Evolutionary conservation across 2,113 vertebrate genomes (phyloP).

Genomic region (Pangasianodon gigas): DNA sequence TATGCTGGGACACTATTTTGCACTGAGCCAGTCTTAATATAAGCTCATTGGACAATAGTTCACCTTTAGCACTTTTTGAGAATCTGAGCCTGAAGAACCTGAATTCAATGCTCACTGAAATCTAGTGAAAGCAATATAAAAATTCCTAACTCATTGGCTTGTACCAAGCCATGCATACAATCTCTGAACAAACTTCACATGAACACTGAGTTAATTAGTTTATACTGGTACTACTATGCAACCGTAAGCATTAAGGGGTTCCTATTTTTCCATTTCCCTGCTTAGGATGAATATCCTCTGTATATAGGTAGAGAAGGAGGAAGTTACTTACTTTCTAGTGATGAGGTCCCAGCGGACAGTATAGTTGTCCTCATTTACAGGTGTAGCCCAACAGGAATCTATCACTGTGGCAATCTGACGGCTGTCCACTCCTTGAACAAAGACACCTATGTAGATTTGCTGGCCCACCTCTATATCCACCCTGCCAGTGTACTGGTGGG

Average conservation of each 20-base stretch:
- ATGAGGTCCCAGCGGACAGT: constrained; percentile 68
- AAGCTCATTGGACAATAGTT: no score
- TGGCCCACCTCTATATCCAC: constrained; percentile 58
- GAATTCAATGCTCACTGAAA: no score
- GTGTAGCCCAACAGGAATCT: constrained; percentile 71
- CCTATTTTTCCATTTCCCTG: not conserved
- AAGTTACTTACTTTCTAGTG: constrained; percentile 55
- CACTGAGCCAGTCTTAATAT: no score
- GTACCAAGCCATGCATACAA: no score
- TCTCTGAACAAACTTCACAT: no score
- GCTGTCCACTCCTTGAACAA: constrained; percentile 61
- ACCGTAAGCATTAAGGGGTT: not conserved
- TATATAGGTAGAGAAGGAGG: not conserved
- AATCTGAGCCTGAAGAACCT: no score
- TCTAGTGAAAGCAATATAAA: no score
- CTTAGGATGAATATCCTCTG: not conserved
- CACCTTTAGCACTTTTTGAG: no score
- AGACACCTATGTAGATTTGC: constrained; percentile 62
- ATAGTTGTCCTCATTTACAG: constrained; percentile 48
- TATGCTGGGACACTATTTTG: no score
- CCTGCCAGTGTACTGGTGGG: constrained; percentile 38
- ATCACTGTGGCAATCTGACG: constrained; percentile 62
- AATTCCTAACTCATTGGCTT: no score
- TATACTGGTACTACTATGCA: not conserved
- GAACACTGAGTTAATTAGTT: no score